Percentiles rank a stretch among this genome's conserved stretches.
Evolutionary conservation across 2,797 vertebrate genomes (phyloP).

Genomic region (Hoplostethus mediterraneus): DNA sequence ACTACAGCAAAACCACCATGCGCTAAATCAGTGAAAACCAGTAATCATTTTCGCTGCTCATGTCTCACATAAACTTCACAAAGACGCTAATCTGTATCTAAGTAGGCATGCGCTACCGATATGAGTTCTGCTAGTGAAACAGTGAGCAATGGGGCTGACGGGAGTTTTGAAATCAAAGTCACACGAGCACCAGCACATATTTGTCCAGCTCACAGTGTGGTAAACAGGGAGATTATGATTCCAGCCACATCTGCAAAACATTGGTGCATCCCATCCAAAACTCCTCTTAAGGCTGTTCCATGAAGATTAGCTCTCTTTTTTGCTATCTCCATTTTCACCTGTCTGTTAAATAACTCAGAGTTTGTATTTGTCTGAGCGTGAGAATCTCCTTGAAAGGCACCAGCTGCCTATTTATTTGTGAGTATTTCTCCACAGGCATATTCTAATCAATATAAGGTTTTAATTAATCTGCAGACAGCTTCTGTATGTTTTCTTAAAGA

Average conservation of each 20-base stretch:
- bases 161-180: conserved; percentile 33
- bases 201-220: conserved; percentile 11
- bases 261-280: conserved; percentile 25
- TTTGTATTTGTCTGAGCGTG: conserved; percentile 68
- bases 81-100: no score
- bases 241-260: conserved; percentile 43
- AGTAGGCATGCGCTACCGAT: no score
- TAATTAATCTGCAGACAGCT: conserved; percentile 80
- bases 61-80: no score
- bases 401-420: conserved; percentile 75
- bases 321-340: conserved; percentile 78
- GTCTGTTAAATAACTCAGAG: conserved; percentile 59
- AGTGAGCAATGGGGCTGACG: conserved; percentile 9
- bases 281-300: conserved; percentile 45
- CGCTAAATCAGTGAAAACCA: neutral
- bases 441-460: conserved; percentile 77
- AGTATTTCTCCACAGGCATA: conserved; percentile 59
- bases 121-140: neutral
- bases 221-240: conserved; percentile 49
- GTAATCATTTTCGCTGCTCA: neutral
- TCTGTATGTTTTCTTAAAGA: conserved; percentile 80
- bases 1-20: neutral
- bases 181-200: conserved; percentile 8
- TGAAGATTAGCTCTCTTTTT: conserved; percentile 59
- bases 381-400: conserved; percentile 59